Conservation (phyloP, 2,797 vertebrate genomes). For the Semotilus atromaculatus region DNA sequence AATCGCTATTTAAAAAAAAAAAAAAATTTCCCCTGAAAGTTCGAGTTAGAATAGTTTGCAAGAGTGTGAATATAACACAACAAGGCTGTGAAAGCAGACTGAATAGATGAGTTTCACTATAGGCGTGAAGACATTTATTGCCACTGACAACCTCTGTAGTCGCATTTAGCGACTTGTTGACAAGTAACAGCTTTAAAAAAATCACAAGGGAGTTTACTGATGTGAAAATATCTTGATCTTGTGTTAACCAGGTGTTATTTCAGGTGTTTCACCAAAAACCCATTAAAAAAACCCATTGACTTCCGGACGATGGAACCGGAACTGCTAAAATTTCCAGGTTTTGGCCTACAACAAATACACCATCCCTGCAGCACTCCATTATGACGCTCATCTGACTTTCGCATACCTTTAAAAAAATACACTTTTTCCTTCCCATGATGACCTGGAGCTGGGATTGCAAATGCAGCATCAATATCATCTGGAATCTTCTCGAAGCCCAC, state of each 20-base stretch:
- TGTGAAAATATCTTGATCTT: background rate
- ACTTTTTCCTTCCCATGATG: slow-evolving; percentile 83
- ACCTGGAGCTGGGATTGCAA: slow-evolving; percentile 86
- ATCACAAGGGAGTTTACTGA: background rate
- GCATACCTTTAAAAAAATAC: slow-evolving; percentile 97
- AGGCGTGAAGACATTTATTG: too few relatives aligned
- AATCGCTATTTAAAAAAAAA: background rate
- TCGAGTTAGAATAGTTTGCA: background rate
- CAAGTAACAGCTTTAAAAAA: background rate
- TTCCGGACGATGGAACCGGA: background rate
- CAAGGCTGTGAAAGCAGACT: background rate
- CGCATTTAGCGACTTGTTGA: background rate
- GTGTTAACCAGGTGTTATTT: background rate
- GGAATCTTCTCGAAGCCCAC: slow-evolving; percentile 87
- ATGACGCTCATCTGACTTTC: background rate
- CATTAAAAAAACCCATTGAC: background rate
- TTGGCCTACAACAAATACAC: background rate
- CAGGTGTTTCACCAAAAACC: background rate
- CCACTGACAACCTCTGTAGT: background rate
- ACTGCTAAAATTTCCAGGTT: background rate
- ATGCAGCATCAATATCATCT: slow-evolving; percentile 80
- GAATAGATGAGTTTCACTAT: too few relatives aligned
- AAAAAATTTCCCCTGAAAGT: background rate
- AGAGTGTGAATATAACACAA: background rate
- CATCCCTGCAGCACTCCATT: background rate